Evolutionary conservation across 2,888 invertebrate genomes (phyloP), one percentile per base, ranked within the genome.

Genomic region (Eristalis pertinax): DNA sequence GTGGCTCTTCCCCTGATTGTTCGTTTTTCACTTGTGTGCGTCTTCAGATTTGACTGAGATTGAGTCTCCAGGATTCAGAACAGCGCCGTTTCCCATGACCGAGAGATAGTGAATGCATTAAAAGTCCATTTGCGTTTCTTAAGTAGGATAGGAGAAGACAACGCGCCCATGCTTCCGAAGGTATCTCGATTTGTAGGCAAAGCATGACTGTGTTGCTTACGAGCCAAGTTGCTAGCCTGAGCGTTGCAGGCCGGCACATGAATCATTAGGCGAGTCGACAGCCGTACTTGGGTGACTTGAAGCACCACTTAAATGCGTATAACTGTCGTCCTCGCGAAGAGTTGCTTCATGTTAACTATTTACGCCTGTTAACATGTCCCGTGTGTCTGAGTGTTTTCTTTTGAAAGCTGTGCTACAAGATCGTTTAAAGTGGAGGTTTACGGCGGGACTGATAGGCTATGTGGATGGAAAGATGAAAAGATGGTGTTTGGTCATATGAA

Each of bases 111-210:
- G 50, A 19, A 50, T 50, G 83, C 86, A 86, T 86, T 86, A 86
- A 86, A 86, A 79, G 75, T 67, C 83, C 83, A 83, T 86, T 86
- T 86, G 86, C 38, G 86, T 74, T 83, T n/a, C 74, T 43, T 72
- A 86, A 86, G 83, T 86, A 78, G 82, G 78, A 78, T 19, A 70
- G 78, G 73, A 86, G 77, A 74, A 38, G 77, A 19, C 68, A 69
- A 68, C 19, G 32, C 22, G 73, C 56, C 13, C 38, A 38, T 38
- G 77, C 85, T 86, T 78, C 82, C 74, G 85, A 68, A 82, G 58
- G 73, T 68, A 65, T 58, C 76, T 19, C 19, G 32, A 38, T 24
- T 41, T 77, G 77, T 24, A 76, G 11, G 32, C 65, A 43, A 56
- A 69, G 38, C n/a, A 22, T 1, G 56, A 13, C 19, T 22, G 4